These are phyloP conservation scores for Dallia pectoralis DNA, from an alignment of 2,797 vertebrate genomes.

Conservation along the genomic window DNA sequence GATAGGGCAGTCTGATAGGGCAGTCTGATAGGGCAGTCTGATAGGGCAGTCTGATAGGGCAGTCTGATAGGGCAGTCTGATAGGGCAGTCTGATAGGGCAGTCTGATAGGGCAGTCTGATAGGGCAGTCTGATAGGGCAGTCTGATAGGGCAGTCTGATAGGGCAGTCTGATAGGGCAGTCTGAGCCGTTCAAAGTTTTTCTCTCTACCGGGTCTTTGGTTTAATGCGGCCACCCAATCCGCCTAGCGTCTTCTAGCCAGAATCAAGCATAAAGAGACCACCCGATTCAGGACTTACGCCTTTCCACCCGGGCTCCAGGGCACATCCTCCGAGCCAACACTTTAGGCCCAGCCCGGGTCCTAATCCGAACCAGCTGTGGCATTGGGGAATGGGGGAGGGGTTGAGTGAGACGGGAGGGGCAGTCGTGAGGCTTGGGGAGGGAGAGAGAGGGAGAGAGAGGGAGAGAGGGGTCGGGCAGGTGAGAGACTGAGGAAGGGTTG, in stretches of 20 bases:
- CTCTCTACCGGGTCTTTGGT: not conserved
- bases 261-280: not conserved
- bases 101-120: too few species aligned
- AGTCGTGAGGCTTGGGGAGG: conserved; percentile 5
- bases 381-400: too few species aligned
- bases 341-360: conserved; percentile 42
- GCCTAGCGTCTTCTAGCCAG: not conserved
- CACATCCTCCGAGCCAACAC: conserved; percentile 49
- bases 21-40: too few species aligned
- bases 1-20: too few species aligned
- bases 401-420: not conserved
- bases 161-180: too few species aligned
- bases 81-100: too few species aligned
- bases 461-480: conserved; percentile 1
- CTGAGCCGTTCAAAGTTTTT: conserved; percentile 1
- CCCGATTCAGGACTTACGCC: conserved; percentile 39
- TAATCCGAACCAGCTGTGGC: conserved; percentile 66
- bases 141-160: too few species aligned
- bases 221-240: conserved; percentile 19
- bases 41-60: too few species aligned
- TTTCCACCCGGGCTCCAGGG: conserved; percentile 48
- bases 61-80: too few species aligned
- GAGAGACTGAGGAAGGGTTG: conserved; percentile 4
- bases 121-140: too few species aligned
- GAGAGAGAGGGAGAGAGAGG: conserved; percentile 10